These are phyloP conservation scores for Sitobion miscanthi DNA, from an alignment of 1,140 invertebrate genomes.

Conservation along the genomic window DNA sequence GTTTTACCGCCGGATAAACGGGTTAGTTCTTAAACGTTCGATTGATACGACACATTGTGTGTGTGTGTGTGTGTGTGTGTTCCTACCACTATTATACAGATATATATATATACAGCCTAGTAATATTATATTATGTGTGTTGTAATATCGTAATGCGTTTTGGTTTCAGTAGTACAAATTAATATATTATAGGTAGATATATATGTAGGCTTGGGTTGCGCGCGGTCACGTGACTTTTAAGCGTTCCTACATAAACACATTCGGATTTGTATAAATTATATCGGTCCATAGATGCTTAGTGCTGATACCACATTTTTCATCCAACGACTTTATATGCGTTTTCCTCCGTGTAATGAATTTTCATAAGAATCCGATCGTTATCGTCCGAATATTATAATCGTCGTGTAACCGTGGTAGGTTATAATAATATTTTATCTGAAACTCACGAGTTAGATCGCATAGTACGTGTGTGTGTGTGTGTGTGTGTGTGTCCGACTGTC, in stretches of 20 bases:
- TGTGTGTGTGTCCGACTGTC: not conserved
- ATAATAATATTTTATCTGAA: slow-evolving; percentile 34
- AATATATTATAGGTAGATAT: not conserved
- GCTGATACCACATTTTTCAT: not conserved
- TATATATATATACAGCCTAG: not conserved
- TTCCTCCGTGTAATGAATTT: slow-evolving; percentile 34
- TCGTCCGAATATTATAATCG: slow-evolving; percentile 21
- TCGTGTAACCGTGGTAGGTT: slow-evolving; percentile 16
- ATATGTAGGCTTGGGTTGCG: too few species aligned
- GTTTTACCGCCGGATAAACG: not conserved
- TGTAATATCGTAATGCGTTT: not conserved
- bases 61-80: not conserved
- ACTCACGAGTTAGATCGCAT: not conserved
- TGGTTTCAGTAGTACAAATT: slow-evolving; percentile 1
- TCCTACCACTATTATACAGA: not conserved
- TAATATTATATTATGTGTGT: not conserved
- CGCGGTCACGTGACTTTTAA: slow-evolving; percentile 8
- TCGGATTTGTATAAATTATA: slow-evolving; percentile 14
- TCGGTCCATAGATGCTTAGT: not conserved
- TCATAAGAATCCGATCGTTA: slow-evolving; percentile 35
- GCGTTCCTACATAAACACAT: not conserved
- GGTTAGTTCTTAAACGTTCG: slow-evolving; percentile 1
- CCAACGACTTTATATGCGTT: slow-evolving; percentile 11
- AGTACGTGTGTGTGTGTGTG: not conserved
- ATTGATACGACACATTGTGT: not conserved